phyloP scores from a whole-genome alignment of 2,113 vertebrate species.

The Ciconia maguari region DNA sequence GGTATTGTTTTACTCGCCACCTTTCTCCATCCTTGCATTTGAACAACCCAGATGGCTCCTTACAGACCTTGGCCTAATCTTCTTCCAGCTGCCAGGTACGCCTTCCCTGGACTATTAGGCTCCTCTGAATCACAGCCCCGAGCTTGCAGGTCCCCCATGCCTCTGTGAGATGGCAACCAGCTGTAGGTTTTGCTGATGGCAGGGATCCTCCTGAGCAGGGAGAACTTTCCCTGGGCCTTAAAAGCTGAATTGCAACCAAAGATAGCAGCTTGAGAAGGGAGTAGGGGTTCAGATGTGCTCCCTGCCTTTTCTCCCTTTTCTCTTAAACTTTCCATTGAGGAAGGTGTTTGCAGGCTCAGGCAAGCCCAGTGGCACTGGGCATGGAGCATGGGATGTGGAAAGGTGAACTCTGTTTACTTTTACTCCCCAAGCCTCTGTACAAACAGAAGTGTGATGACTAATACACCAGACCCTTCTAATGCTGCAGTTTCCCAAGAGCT shows the following conservation, averaged over 20 bases:
- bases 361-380: not conserved
- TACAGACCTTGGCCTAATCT: not conserved
- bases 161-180: not conserved
- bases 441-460: conserved; percentile 14
- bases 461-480: not conserved
- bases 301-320: not conserved
- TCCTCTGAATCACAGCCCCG: not conserved
- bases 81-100: not conserved
- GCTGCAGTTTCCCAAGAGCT: not conserved
- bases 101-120: not conserved
- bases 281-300: not conserved
- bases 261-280: not conserved
- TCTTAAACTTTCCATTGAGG: not conserved
- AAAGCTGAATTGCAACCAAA: not conserved
- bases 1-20: not conserved
- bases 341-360: not conserved
- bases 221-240: not conserved
- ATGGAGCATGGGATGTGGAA: not conserved
- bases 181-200: not conserved
- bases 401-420: not conserved
- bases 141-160: not conserved
- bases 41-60: not conserved
- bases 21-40: not conserved
- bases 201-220: not conserved
- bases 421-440: not conserved